Evolutionary conservation across 1,140 invertebrate genomes (phyloP), one percentile per base, ranked within the genome.

Genomic region (Euborellia annulipes): DNA sequence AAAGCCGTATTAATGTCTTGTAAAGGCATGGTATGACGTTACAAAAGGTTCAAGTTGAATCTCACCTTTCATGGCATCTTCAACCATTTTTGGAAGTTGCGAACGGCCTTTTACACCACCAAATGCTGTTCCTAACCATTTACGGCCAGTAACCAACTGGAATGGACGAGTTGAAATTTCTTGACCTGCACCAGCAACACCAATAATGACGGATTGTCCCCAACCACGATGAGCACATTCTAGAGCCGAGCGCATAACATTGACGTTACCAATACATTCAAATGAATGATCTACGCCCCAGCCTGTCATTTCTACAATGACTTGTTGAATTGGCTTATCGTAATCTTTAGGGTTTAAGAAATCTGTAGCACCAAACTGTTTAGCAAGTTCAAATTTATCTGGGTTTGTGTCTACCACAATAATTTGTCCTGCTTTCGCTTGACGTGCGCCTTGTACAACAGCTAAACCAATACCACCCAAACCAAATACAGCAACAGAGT

Each of bases 151-250:
- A 9, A 99, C 90, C 23, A 99, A 69, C 62, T 88, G 83, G 68
- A 98, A 98, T 39, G 95, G 94, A 16, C 90, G 73, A 8, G 95
- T 99, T 46, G 82, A 79, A 47, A 98, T 96, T 65, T 96, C 92
- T 59, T 95, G 80, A 4, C 91, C 91, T 43, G 85, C 76, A 27
- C 75, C 82, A 39, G 92, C 87, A 1, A 98, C 93, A 21, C 95
- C 95, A 53, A 99, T 88, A 53, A 99, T 93, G 1, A 93, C 81
- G 11, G 92, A 95, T 16, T 80, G 81, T 16, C 96, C 96, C 95
- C 96, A 98, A 8, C 96, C 96, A 67, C 97, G 97, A 59, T 98
- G 94, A 55, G 89, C 92, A 0, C 91, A 73, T 64, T 99, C 95
- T 34, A 99, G 65, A 21, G 95, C 95, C 46, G 85, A 81, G 56